Evolutionary conservation across 2,113 vertebrate genomes (phyloP).

Genomic region (Diglossa brunneiventris): DNA sequence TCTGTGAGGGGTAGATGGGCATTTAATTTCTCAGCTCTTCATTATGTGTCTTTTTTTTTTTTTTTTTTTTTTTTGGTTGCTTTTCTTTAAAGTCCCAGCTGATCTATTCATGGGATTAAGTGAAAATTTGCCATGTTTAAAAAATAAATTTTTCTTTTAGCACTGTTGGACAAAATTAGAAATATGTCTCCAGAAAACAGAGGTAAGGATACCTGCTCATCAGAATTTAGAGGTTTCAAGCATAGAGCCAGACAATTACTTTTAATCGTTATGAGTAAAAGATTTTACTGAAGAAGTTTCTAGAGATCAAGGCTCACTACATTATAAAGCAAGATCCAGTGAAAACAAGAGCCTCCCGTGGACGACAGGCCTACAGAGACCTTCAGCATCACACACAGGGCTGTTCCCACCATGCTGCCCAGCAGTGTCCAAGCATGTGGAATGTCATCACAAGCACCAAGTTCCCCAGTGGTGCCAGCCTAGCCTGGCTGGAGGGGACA

Average conservation of each 20-base stretch:
- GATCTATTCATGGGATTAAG: neutral
- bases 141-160: neutral
- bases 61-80: neutral
- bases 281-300: neutral
- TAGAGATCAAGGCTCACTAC: neutral
- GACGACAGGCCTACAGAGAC: too few species aligned
- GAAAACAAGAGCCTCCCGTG: neutral
- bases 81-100: neutral
- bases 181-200: neutral
- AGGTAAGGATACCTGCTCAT: neutral
- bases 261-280: neutral
- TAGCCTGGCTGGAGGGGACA: neutral
- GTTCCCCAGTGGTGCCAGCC: neutral
- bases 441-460: neutral
- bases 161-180: neutral
- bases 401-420: neutral
- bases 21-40: neutral
- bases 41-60: too few species aligned
- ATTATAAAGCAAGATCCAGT: neutral
- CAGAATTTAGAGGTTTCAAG: neutral
- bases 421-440: neutral
- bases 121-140: neutral
- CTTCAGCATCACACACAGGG: neutral
- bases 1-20: neutral
- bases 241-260: fast-evolving